Conservation (phyloP, 2,113 vertebrate genomes). For the Strix aluco region DNA sequence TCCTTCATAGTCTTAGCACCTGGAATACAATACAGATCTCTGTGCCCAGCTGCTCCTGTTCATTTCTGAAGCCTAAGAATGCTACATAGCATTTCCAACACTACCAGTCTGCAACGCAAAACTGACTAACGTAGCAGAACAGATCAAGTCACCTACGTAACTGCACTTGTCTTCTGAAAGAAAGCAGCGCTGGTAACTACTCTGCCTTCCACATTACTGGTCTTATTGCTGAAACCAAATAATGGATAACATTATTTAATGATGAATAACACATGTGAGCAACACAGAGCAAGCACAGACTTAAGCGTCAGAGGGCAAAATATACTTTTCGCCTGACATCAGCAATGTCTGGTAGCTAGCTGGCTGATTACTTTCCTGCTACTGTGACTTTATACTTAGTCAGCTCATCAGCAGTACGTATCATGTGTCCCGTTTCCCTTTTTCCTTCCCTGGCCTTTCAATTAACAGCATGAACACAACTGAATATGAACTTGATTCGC, state of each 20-base stretch:
- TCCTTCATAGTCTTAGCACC: neutral
- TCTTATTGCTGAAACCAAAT: neutral
- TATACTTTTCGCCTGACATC: neutral
- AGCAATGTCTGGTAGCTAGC: neutral
- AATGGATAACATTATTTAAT: neutral
- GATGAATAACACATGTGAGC: neutral
- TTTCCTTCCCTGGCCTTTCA: neutral
- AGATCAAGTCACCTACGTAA: neutral
- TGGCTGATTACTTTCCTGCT: neutral
- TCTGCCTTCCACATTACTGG: neutral
- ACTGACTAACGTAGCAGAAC: rapidly evolving
- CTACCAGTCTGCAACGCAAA: neutral
- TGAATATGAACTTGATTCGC: neutral
- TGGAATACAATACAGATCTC: neutral
- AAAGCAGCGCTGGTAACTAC: neutral
- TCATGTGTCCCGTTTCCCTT: neutral
- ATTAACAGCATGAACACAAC: neutral
- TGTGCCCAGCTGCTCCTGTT: neutral
- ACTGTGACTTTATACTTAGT: neutral
- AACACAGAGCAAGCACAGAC: neutral
- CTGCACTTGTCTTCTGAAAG: neutral
- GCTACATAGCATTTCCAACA: neutral
- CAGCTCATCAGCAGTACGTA: neutral
- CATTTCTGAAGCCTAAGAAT: neutral
- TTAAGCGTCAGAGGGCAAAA: slow-evolving; percentile 4